Evolutionary conservation across 2,888 invertebrate species (phyloP), one percentile per base, ranked within the genome.

Genomic region (Dicycla oo): DNA sequence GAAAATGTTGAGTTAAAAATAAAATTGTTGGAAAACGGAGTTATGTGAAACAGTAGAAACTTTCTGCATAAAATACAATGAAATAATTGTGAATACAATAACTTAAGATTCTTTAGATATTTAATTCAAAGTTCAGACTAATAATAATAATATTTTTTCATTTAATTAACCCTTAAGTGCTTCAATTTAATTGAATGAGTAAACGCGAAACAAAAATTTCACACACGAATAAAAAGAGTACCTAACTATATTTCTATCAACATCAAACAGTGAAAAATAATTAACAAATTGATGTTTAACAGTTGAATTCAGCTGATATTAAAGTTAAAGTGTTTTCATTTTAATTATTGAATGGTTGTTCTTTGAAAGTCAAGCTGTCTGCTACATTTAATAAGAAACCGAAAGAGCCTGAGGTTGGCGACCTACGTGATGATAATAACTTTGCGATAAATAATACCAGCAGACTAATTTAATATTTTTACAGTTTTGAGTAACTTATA

Each of bases 241-340:
- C 4, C 4, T 45, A 26, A 6, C 38, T 30, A 18, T 66, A 51
- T 70, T 67, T 69, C 53, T 66, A 34, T 51, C 11, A 43, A 80
- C 73, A 73, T 75, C 71, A 80, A 85, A 78, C 78, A 73, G 47
- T 82, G 70, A 70, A 85, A 79, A 80, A 80, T 82, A 78, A 85
- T 71, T 77, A 71, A 61, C 62, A 75, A 81, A 74, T 73, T 73
- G 67, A 76, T 73, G 57, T 72, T 73, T 70, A 45, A 38, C 66
- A 70, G 69, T 64, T 61, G 64, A 77, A 68, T 75, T 75, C 69
- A 76, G 53, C 43, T 72, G 47, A 72, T 70, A 73, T 66, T 73
- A 71, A 77, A 71, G 34, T n/a, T n/a, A n/a, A n/a, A 65, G 70
- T 68, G 40, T 67, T 83, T 82, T 71, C 40, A 54, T 68, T 85